Conservation (phyloP, 2,888 invertebrate species). For the Octonoba sinensis region DNA sequence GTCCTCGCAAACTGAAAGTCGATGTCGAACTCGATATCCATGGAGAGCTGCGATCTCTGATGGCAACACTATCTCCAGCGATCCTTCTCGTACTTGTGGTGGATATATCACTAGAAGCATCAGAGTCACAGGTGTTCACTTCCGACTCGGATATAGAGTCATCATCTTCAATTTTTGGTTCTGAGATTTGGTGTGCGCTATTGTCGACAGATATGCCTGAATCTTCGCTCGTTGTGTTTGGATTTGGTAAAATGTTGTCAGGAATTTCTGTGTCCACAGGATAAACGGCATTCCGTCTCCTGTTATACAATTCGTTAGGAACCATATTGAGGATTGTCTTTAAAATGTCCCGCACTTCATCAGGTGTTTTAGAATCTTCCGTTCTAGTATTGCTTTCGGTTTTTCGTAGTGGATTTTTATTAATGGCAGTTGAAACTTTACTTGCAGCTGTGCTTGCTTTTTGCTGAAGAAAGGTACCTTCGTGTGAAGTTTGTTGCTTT, state of each 20-base stretch:
- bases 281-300: conserved; percentile 13
- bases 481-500: not conserved
- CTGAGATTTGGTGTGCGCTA: not conserved
- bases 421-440: not conserved
- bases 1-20: conserved; percentile 17
- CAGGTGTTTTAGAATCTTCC: not conserved
- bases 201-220: conserved; percentile 28
- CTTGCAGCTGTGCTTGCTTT: not conserved
- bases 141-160: not conserved
- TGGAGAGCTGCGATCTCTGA: not conserved
- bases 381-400: not conserved
- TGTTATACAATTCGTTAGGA: conserved; percentile 1
- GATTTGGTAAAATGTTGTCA: not conserved
- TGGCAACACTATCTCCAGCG: conserved; percentile 2
- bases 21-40: conserved; percentile 39
- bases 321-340: conserved; percentile 16
- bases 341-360: not conserved
- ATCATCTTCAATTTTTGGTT: conserved; percentile 4
- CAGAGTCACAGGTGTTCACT: conserved; percentile 14
- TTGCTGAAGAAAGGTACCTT: not conserved
- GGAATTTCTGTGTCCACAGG: not conserved
- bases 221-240: conserved; percentile 21
- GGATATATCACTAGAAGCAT: conserved; percentile 23
- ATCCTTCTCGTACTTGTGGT: conserved; percentile 28
- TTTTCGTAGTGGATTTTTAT: not conserved